phyloP scores from a whole-genome alignment of 2,888 invertebrate species.

The Chirona hameri region DNA sequence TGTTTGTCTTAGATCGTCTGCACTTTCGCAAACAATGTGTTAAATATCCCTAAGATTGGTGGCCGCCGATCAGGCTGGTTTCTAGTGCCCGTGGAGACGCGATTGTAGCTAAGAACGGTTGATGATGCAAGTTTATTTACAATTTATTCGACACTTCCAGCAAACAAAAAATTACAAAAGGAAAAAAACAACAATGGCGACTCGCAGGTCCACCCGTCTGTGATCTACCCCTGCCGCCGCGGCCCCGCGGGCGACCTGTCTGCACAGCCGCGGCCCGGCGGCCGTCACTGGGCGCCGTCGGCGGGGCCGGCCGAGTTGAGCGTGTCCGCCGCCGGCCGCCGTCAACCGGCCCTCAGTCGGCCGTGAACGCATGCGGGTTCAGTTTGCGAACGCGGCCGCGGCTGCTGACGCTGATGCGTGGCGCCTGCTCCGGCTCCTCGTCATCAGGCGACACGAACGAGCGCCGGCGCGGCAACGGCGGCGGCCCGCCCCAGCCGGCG shows the following conservation, averaged over 20 bases:
- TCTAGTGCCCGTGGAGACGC: no score
- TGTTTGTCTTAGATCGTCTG: no score
- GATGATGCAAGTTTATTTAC: no score
- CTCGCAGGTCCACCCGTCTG: not conserved
- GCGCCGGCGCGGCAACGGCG: not conserved
- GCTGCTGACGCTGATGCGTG: constrained; percentile 10
- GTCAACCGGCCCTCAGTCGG: not conserved
- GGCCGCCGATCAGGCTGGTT: no score
- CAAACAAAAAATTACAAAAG: not conserved
- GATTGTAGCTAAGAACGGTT: no score
- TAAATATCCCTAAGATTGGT: no score
- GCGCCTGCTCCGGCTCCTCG: not conserved
- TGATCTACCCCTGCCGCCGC: not conserved
- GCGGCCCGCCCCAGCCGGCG: not conserved
- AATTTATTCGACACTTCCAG: not conserved
- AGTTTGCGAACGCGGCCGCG: constrained; percentile 2
- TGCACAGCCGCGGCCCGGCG: not conserved
- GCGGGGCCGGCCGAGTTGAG: not conserved
- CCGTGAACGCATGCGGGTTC: not conserved
- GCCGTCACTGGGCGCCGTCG: not conserved
- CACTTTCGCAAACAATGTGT: no score
- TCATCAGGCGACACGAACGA: not conserved
- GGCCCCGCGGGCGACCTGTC: not conserved
- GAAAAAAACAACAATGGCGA: not conserved
- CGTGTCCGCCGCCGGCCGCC: not conserved